Base-by-base conservation (phyloP, 1,140 invertebrate species). In the Gryon sp. region DNA sequence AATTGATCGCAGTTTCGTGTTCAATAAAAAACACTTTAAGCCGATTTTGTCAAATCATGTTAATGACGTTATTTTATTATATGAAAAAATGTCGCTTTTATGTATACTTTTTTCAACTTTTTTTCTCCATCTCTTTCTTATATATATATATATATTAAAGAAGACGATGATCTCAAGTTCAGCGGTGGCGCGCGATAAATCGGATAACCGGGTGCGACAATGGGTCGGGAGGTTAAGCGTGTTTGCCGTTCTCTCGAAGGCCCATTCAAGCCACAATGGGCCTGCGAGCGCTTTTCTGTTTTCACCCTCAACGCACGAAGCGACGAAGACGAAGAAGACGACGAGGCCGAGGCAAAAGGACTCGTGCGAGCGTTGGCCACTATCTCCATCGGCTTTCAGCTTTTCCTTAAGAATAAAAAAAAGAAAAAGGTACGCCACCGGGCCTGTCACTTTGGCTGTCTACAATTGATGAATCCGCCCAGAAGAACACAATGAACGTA, bases 231-330 rank as follows among this genome's bases (percentile, higher is more conserved):
- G 85, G 85, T 87, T 87, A 87, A 87, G 85, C 86, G 81, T 87
- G 86, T 87, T 87, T 87, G 84, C 85, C 84, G 81, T 87, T 86
- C 86, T 87, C 85, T 87, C 82, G 84, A 86, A 81, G 84, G 80
- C 81, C 83, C 81, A 84, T 86, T 84, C 81, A 82, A 46, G 74
- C 79, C 76, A 87, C 86, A 87, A 87, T 87, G 82, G 84, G 72
- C 80, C 78, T 80, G 78, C 70, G 65, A 82, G 75, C 59, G 83
- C 83, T 84, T 86, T 86, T 86, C 79, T 82, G 76, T 82, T 82
- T 81, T 80, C 79, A 53, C 74, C 80, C 76, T 69, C 57, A 15
- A 22, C 16, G 46, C 36, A 53, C 46, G 41, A 63, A n/a, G n/a
- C n/a, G 48, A 65, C 62, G 12, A 77, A 70, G 45, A 57, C 38